Percentiles rank a stretch among this genome's conserved stretches.
These are phyloP conservation scores for Odontocolon sp. DNA, from an alignment of 2,888 invertebrate species.

Conservation along the genomic window DNA sequence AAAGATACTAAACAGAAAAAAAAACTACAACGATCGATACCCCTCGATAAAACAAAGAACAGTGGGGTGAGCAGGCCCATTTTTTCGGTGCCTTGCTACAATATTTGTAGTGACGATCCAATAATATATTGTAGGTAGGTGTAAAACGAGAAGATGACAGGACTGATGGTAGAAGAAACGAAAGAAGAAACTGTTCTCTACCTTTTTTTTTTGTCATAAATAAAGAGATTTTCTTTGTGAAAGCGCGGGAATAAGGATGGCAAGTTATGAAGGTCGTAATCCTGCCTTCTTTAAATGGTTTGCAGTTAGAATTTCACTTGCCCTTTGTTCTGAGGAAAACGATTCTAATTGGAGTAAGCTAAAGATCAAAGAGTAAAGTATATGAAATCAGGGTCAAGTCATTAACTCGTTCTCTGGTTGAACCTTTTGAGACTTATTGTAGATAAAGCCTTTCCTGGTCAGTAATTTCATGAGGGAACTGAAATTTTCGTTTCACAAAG, in stretches of 20 bases:
- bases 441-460: conserved; percentile 2
- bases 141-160: no score
- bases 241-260: not conserved
- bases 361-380: not conserved
- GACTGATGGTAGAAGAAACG: no score
- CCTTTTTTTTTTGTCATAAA: no score
- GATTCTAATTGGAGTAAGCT: not conserved
- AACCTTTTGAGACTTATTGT: not conserved
- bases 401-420: not conserved
- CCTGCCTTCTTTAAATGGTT: not conserved
- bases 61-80: not conserved
- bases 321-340: not conserved
- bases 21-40: conserved; percentile 6
- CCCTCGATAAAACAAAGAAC: conserved; percentile 1
- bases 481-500: not conserved
- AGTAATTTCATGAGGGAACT: not conserved
- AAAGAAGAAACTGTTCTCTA: no score
- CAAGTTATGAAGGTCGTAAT: not conserved
- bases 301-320: not conserved
- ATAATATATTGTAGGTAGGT: no score
- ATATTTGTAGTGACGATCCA: not conserved
- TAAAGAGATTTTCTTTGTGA: not conserved
- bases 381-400: not conserved
- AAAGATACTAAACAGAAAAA: conserved; percentile 6
- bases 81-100: not conserved